Evolutionary conservation across 2,113 vertebrate species (phyloP).

Genomic region (Arenaria interpres): DNA sequence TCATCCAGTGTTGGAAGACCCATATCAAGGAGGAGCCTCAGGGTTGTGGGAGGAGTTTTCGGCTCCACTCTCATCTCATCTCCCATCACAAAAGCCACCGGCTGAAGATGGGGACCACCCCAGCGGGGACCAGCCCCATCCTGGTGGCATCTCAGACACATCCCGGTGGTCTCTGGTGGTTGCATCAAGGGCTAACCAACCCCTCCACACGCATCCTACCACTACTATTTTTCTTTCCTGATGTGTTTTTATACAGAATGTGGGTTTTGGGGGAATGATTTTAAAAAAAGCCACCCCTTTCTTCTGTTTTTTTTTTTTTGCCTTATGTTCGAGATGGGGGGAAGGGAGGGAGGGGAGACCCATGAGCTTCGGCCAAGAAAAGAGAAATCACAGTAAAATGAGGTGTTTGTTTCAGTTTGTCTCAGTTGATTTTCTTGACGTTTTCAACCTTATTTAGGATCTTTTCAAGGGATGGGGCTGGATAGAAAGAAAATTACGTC

Average conservation of each 20-base stretch:
- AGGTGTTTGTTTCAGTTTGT: not conserved
- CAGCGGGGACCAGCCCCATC: not conserved
- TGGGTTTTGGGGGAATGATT: too few relatives aligned
- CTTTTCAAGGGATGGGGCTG: too few relatives aligned
- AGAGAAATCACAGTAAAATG: not conserved
- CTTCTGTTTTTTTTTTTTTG: fast-evolving
- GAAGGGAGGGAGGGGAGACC: not conserved
- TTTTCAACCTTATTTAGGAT: not conserved
- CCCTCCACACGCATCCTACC: not conserved
- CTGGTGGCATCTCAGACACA: not conserved
- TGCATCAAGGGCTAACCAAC: not conserved
- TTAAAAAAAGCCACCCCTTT: not conserved
- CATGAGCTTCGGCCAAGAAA: not conserved
- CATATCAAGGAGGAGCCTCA: not conserved
- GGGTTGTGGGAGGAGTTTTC: not conserved
- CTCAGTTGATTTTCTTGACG: not conserved
- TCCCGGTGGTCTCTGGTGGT: not conserved
- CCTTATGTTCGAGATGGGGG: not conserved
- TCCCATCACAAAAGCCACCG: fast-evolving
- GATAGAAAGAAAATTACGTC: not conserved
- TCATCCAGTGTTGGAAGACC: not conserved
- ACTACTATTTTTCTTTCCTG: not conserved
- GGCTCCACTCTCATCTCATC: not conserved
- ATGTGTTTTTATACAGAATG: not conserved
- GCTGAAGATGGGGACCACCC: not conserved